Evolutionary conservation across 2,797 vertebrate species (phyloP), one percentile per base, ranked within the genome.

Genomic region (Myoxocephalus aenaeus): DNA sequence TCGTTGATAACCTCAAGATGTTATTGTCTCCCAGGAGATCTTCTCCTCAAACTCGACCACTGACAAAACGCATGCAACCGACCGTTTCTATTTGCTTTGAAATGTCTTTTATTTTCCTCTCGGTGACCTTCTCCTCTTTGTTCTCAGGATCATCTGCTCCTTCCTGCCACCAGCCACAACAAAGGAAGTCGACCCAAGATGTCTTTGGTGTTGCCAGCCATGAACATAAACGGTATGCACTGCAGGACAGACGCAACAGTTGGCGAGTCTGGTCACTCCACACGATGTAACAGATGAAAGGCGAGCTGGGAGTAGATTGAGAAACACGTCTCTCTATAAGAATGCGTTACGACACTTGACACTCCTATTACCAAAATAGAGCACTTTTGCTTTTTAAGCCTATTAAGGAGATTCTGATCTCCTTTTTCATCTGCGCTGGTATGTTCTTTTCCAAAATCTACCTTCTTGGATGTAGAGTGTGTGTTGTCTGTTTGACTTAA

Each of bases 181-280:
- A 99, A 99, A 95, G 98, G 97, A 87, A 95, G 96, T 70, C 96
- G 97, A 79, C 98, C 98, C 74, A 99, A 99, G 95, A 98, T 99
- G 97, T 98, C 98, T 27, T 86, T 99, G 88, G 94, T 99, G 78
- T 89, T 99, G 88, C 98, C 98, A 84, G 98, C 98, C 71, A 94
- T 98, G 90, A 98, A 99, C 89, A 94, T 97, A 92, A 97, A 97
- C 58, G 98, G 98, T 98, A 95, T 96, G 97, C 92, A 29, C 61
- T 53, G 54, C 66, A 51, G 27, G 72, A 76, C 78, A 86, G 50
- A 75, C 71, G 70, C 66, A 80, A 50, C 69, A 74, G 48, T 72
- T 59, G 50, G 20, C 40, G 66, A 12, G 58, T 64, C 66, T 17
- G 48, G 53, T 87, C 73, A 73, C 50, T 80, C 59, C 66, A 48